Evolutionary conservation across 2,888 invertebrate genomes (phyloP).

Genomic region (Meta bourneti): DNA sequence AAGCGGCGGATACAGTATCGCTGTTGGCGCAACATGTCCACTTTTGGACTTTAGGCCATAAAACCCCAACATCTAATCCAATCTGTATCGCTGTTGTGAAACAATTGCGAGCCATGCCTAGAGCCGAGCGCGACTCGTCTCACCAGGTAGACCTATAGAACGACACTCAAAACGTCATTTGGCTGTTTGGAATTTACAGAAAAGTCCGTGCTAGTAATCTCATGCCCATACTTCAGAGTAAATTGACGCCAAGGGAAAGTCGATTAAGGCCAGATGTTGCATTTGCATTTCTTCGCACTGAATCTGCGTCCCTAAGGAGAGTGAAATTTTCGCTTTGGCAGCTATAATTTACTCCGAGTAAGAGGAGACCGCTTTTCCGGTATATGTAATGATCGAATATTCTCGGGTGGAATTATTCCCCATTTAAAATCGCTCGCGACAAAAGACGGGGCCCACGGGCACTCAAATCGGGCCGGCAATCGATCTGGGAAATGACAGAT

Average conservation of each 20-base stretch:
- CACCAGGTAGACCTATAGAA: too few species aligned
- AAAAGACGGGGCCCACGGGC: background rate
- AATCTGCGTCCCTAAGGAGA: background rate
- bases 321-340: conserved; percentile 13
- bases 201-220: too few species aligned
- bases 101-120: too few species aligned
- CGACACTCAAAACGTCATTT: too few species aligned
- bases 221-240: too few species aligned
- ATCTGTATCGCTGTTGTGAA: too few species aligned
- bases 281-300: conserved; percentile 42
- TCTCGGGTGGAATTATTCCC: background rate
- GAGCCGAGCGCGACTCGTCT: too few species aligned
- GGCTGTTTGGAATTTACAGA: too few species aligned
- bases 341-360: conserved; percentile 19
- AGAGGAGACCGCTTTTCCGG: background rate
- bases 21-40: too few species aligned
- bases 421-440: conserved; percentile 8
- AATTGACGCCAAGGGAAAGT: background rate
- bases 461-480: conserved; percentile 22
- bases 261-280: conserved; percentile 23
- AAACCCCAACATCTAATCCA: too few species aligned
- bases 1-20: too few species aligned
- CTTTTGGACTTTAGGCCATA: too few species aligned
- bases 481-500: conserved; percentile 20
- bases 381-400: background rate